A percentile compares a stretch with the other conserved stretches of the same genome.
These are phyloP conservation scores for Medauroidea extradentata DNA, from an alignment of 1,140 invertebrate species.

Conservation along the genomic window DNA sequence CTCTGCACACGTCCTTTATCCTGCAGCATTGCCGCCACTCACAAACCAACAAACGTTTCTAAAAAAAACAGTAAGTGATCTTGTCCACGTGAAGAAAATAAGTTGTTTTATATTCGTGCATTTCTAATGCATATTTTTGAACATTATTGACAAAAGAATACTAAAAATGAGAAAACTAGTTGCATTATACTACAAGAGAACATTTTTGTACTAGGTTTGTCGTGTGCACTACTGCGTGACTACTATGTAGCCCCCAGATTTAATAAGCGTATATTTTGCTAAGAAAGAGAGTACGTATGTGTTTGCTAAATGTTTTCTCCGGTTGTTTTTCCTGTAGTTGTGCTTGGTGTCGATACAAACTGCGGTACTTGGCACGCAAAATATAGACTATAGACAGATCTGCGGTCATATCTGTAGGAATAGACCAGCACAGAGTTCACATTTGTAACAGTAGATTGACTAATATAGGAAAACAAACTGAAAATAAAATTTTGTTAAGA, in stretches of 20 bases:
- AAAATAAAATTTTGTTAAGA: conserved; percentile 2
- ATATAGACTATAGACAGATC: conserved; percentile 5
- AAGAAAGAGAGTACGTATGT: conserved; percentile 1
- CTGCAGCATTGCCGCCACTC: no score
- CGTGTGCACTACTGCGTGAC: conserved; percentile 16
- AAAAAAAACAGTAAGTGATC: no score
- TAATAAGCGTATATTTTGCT: conserved; percentile 14
- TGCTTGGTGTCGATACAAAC: conserved; percentile 10
- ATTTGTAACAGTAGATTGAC: not conserved
- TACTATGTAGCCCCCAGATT: conserved; percentile 16
- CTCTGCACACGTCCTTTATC: no score
- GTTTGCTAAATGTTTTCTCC: no score
- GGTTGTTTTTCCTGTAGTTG: conserved; percentile 8
- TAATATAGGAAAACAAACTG: conserved; percentile 7
- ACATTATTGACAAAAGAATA: not conserved
- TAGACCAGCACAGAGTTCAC: conserved; percentile 3
- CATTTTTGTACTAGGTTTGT: conserved; percentile 13
- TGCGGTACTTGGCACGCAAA: conserved; percentile 5
- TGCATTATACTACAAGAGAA: conserved; percentile 2
- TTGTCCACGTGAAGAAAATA: not conserved
- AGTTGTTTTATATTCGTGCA: conserved; percentile 2
- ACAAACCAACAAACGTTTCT: no score
- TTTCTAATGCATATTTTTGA: not conserved
- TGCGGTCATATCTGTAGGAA: conserved; percentile 7
- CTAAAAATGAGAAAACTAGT: not conserved